Conservation (phyloP, 1,140 invertebrate genomes). For the Drosophila kikkawai region DNA sequence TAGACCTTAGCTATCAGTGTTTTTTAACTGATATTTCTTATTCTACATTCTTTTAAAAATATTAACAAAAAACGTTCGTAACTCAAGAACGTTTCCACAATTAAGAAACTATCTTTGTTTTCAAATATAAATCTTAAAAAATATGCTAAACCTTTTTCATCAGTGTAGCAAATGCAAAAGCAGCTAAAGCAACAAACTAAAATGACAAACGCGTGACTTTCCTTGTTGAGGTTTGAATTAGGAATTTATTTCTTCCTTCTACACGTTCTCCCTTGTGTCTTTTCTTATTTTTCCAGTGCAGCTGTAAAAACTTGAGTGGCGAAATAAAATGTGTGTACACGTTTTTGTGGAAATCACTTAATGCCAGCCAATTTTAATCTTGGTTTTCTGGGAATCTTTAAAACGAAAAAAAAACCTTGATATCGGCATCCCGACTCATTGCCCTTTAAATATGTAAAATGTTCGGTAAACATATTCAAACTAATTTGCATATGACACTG, state of each 20-base stretch:
- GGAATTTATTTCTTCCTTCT: constrained; percentile 19
- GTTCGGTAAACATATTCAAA: constrained; percentile 44
- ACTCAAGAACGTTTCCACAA: neutral
- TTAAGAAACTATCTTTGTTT: neutral
- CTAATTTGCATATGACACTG: constrained; percentile 67
- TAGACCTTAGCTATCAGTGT: neutral
- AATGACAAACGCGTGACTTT: constrained; percentile 41
- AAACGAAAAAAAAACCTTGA: neutral
- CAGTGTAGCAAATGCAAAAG: constrained; percentile 3
- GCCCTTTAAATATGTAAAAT: constrained; percentile 56
- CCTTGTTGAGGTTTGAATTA: constrained; percentile 15
- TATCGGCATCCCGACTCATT: constrained; percentile 29
- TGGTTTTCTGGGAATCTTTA: neutral
- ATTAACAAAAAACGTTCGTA: neutral
- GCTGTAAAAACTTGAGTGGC: constrained; percentile 13
- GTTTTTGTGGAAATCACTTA: constrained; percentile 9
- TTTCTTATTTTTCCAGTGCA: constrained; percentile 10
- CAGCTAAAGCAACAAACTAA: constrained; percentile 20
- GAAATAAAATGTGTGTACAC: neutral
- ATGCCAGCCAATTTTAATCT: constrained; percentile 21
- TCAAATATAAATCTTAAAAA: neutral
- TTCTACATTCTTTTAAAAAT: neutral
- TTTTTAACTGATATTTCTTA: neutral
- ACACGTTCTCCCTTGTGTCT: neutral
- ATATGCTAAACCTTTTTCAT: neutral